Evolutionary conservation across 2,113 vertebrate genomes (phyloP).

Genomic region (Mesocricetus auratus): DNA sequence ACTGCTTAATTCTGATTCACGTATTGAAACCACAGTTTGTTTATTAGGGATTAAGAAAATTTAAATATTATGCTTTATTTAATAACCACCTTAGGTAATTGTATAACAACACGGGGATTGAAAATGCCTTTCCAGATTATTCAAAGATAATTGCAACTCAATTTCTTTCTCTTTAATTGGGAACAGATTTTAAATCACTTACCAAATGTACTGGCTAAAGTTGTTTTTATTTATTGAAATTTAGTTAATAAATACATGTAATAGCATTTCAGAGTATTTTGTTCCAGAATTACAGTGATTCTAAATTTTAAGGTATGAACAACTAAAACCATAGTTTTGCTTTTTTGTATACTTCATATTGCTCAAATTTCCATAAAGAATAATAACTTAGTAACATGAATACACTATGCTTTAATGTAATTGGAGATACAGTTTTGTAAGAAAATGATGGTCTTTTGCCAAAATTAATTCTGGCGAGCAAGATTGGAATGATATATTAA

Average conservation of each 20-base stretch:
- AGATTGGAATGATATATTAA: slow-evolving; percentile 58
- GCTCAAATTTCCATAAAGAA: slow-evolving; percentile 30
- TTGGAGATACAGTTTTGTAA: slow-evolving; percentile 29
- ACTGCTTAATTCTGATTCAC: neutral
- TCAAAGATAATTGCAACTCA: slow-evolving; percentile 58
- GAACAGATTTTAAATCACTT: slow-evolving; percentile 75
- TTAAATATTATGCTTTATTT: slow-evolving; percentile 66
- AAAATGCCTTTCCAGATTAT: slow-evolving; percentile 67
- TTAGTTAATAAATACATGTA: slow-evolving; percentile 51
- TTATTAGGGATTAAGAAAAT: slow-evolving; percentile 42
- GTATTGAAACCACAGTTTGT: neutral
- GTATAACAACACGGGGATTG: slow-evolving; percentile 69
- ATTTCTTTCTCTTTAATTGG: slow-evolving; percentile 77
- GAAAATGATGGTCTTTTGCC: slow-evolving; percentile 57
- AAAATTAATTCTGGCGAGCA: slow-evolving; percentile 68
- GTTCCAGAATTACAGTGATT: slow-evolving; percentile 54
- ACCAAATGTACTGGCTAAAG: slow-evolving; percentile 21
- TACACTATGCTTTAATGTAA: slow-evolving; percentile 51
- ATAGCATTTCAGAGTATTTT: slow-evolving; percentile 54
- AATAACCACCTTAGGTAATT: slow-evolving; percentile 58
- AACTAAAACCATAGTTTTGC: slow-evolving; percentile 56
- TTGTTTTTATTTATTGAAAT: slow-evolving; percentile 49
- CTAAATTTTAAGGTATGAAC: slow-evolving; percentile 49
- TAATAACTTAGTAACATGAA: slow-evolving; percentile 52
- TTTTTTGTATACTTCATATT: slow-evolving; percentile 49